Evolutionary conservation across 1,140 invertebrate genomes (phyloP).

Genomic region (Contarinia nasturtii): DNA sequence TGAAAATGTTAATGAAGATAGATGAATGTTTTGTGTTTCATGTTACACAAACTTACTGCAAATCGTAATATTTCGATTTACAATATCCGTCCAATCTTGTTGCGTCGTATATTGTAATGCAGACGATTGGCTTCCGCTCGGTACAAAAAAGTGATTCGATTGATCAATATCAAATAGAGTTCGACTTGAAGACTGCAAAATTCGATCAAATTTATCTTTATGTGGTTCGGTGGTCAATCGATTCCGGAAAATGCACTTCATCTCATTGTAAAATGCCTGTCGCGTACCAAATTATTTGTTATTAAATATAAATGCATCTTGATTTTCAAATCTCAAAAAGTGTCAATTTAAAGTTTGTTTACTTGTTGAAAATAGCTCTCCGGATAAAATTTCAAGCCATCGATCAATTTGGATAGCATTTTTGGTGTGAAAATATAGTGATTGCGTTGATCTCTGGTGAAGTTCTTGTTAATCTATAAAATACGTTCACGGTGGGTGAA

Average conservation of each 20-base stretch:
- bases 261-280: constrained; percentile 57
- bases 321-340: no score
- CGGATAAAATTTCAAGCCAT: constrained; percentile 15
- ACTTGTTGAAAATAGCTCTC: constrained; percentile 18
- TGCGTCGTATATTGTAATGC: constrained; percentile 11
- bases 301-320: neutral
- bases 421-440: constrained; percentile 24
- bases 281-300: constrained; percentile 14
- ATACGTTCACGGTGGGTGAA: no score
- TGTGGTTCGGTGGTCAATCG: constrained; percentile 49
- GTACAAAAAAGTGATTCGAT: constrained; percentile 14
- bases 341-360: neutral
- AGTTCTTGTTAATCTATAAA: constrained; percentile 5
- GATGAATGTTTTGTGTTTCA: neutral
- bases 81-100: constrained; percentile 20
- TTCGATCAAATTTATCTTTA: constrained; percentile 40
- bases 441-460: constrained; percentile 6
- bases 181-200: constrained; percentile 36
- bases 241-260: constrained; percentile 55
- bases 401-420: constrained; percentile 19
- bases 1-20: neutral
- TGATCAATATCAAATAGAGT: constrained; percentile 20
- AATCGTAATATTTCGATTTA: constrained; percentile 17
- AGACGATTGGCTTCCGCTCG: constrained; percentile 12
- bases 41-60: constrained; percentile 14